Evolutionary conservation across 2,888 invertebrate genomes (phyloP).

Genomic region (Heliconius ismenius): DNA sequence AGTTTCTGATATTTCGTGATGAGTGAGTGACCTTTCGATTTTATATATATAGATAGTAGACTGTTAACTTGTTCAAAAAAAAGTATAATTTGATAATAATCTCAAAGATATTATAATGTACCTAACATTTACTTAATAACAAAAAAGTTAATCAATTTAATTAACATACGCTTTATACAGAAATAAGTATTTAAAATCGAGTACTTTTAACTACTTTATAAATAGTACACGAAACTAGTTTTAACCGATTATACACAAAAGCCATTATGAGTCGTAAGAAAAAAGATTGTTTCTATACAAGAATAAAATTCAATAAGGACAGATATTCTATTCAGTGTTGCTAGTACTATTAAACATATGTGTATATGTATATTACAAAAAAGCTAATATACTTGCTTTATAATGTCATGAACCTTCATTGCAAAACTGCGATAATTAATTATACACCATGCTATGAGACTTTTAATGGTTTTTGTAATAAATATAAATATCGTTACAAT

Average conservation of each 20-base stretch:
- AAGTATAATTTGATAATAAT: too few species aligned
- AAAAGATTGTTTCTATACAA: background rate
- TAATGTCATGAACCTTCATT: conserved; percentile 35
- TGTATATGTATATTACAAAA: background rate
- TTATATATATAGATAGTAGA: too few species aligned
- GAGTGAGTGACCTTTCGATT: too few species aligned
- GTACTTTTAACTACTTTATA: too few species aligned
- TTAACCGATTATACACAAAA: background rate
- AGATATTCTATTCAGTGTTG: background rate
- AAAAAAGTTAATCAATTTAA: too few species aligned
- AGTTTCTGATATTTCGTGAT: too few species aligned
- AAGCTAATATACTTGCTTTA: background rate
- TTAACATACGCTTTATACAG: too few species aligned
- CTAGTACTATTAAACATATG: background rate
- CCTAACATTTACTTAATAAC: too few species aligned
- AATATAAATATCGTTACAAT: background rate
- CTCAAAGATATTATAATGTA: too few species aligned
- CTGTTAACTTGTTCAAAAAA: too few species aligned
- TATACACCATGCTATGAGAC: conserved; percentile 10
- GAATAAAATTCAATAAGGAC: background rate
- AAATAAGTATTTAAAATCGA: too few species aligned
- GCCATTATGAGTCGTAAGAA: background rate
- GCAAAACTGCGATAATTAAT: conserved; percentile 29
- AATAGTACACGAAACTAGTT: background rate
- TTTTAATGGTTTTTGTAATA: background rate